These are phyloP conservation scores for Mystacides longicornis DNA, from an alignment of 2,888 invertebrate species.

Conservation along the genomic window DNA sequence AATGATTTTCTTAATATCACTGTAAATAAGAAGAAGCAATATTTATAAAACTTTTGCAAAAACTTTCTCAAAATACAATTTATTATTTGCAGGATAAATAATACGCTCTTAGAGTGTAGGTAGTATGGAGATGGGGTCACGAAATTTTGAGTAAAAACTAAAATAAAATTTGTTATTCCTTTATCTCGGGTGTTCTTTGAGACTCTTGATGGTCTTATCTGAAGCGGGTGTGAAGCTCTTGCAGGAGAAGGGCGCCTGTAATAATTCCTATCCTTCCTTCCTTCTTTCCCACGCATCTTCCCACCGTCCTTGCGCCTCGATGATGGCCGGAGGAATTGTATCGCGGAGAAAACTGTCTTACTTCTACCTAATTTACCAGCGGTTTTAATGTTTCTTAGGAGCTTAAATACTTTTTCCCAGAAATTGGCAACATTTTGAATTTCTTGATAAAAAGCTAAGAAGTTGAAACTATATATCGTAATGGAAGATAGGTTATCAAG, in stretches of 20 bases:
- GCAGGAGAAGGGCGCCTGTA: background rate
- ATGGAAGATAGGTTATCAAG: too few relatives aligned
- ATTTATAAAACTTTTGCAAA: too few relatives aligned
- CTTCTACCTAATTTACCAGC: background rate
- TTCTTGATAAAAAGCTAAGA: too few relatives aligned
- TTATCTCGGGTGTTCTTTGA: background rate
- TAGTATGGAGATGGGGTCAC: background rate
- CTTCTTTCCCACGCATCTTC: background rate
- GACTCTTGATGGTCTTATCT: background rate
- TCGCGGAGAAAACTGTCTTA: too few relatives aligned
- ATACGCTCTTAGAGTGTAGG: too few relatives aligned
- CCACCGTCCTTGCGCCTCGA: background rate
- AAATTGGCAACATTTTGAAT: background rate
- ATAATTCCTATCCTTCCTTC: background rate
- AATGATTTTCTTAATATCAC: too few relatives aligned
- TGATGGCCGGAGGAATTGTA: background rate
- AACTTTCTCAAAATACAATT: too few relatives aligned
- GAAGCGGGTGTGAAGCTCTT: background rate
- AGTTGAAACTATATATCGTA: too few relatives aligned
- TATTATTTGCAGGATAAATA: too few relatives aligned
- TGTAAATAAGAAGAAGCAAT: too few relatives aligned
- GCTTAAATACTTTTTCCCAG: background rate
- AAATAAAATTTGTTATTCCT: conserved; percentile 2
- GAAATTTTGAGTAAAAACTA: conserved; percentile 1
- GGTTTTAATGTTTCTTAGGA: background rate